phyloP scores from a whole-genome alignment of 2,113 vertebrate genomes.

The Nansenia antarctica region DNA sequence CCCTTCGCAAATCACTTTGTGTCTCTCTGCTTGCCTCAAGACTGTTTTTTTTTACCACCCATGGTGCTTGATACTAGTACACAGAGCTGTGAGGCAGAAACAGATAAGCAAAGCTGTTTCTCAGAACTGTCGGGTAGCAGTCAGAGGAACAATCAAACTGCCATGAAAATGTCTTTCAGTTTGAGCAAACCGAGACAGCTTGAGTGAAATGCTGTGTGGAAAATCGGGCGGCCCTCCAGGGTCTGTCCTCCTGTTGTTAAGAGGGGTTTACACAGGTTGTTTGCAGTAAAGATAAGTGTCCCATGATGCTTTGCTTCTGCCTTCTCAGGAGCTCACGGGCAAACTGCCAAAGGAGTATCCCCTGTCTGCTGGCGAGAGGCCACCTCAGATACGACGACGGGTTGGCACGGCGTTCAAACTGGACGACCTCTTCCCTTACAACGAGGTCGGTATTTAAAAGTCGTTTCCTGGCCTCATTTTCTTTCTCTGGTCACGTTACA shows the following conservation, averaged over 20 bases:
- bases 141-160: slow-evolving; percentile 16
- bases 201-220: not conserved
- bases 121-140: not conserved
- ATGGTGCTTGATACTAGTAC: not conserved
- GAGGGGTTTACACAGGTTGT: slow-evolving; percentile 1
- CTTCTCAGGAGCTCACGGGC: slow-evolving; percentile 88
- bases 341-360: slow-evolving; percentile 95
- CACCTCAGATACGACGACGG: slow-evolving; percentile 86
- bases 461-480: too few relatives aligned
- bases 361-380: slow-evolving; percentile 84
- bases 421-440: slow-evolving; percentile 87
- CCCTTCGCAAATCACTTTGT: not conserved
- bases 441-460: slow-evolving; percentile 79
- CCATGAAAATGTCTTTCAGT: not conserved
- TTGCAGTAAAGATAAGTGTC: slow-evolving; percentile 11
- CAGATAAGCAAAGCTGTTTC: not conserved
- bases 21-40: not conserved
- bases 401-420: slow-evolving; percentile 91
- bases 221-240: not conserved
- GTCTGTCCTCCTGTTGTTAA: not conserved
- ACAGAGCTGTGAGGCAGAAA: not conserved
- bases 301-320: slow-evolving; percentile 17
- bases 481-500: too few relatives aligned
- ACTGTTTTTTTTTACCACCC: slow-evolving; percentile 4
- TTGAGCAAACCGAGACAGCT: not conserved